Percentiles rank a stretch among this genome's conserved stretches.
phyloP scores from a whole-genome alignment of 2,888 invertebrate species.

The Patella ulyssiponensis region DNA sequence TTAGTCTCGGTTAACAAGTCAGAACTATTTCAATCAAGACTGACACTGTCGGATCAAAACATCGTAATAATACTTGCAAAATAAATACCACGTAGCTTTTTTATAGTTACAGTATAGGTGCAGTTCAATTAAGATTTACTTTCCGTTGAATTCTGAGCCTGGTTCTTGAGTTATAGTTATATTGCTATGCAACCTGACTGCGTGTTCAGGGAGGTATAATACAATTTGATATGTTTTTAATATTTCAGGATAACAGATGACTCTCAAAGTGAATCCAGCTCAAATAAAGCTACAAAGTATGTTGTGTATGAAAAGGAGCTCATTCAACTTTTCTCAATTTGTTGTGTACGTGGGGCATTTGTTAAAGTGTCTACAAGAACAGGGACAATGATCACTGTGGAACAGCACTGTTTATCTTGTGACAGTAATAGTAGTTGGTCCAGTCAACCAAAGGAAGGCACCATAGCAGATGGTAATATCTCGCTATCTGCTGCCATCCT shows the following conservation, averaged over 20 bases:
- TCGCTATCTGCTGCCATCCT: neutral
- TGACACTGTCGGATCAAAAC: too few relatives aligned
- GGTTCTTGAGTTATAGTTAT: too few relatives aligned
- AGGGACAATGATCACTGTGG: neutral
- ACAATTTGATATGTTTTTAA: neutral
- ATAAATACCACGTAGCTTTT: neutral
- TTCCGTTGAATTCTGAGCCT: too few relatives aligned
- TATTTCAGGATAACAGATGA: neutral
- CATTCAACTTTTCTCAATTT: neutral
- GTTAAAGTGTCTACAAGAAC: neutral
- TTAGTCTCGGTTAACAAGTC: too few relatives aligned
- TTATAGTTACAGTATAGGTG: neutral
- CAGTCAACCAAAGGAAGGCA: neutral
- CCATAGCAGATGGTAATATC: neutral
- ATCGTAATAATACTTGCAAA: too few relatives aligned
- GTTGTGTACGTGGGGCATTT: neutral
- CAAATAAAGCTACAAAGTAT: neutral
- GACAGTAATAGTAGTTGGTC: neutral
- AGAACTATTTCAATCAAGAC: too few relatives aligned
- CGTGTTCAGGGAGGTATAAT: neutral
- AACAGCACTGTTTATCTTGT: neutral
- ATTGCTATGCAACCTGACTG: too few relatives aligned
- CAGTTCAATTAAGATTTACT: too few relatives aligned
- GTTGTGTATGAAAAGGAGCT: conserved; percentile 2
- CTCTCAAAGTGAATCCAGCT: neutral